A percentile compares a stretch with the other conserved stretches of the same genome.
These are phyloP conservation scores for Erebia epiphron DNA, from an alignment of 2,888 invertebrate genomes.

Conservation along the genomic window DNA sequence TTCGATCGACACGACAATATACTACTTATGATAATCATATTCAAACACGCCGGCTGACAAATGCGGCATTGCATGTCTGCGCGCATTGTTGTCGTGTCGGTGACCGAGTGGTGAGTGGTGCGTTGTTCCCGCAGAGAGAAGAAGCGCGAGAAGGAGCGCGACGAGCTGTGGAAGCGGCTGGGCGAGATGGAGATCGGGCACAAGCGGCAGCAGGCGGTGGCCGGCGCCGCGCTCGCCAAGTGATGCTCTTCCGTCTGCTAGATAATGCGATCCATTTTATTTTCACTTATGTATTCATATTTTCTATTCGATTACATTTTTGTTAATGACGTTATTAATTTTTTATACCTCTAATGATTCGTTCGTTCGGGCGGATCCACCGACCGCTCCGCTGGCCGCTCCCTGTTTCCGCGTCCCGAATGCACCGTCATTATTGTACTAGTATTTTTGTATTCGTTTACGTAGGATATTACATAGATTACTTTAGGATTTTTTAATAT, in stretches of 20 bases:
- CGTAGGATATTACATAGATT: constrained; percentile 70
- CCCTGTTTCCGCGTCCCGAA: constrained; percentile 45
- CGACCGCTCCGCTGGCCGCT: constrained; percentile 37
- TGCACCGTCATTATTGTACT: constrained; percentile 66
- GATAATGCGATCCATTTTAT: constrained; percentile 73
- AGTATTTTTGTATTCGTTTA: constrained; percentile 70
- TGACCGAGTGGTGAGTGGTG: constrained; percentile 14
- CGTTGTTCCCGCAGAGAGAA: constrained; percentile 86
- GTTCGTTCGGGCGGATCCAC: constrained; percentile 55
- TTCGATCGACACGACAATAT: no score
- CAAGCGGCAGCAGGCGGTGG: constrained; percentile 71
- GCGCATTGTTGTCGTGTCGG: no score
- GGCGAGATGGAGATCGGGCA: constrained; percentile 93
- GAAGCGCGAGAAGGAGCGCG: constrained; percentile 98
- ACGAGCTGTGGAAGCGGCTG: constrained; percentile 97
- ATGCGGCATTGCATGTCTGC: not conserved
- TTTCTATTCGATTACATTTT: constrained; percentile 81
- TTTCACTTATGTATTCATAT: constrained; percentile 77
- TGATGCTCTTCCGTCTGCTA: constrained; percentile 79
- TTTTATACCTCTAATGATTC: constrained; percentile 67
- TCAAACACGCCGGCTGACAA: not conserved
- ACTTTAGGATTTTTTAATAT: constrained; percentile 78
- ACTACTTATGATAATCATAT: no score
- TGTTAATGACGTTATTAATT: constrained; percentile 79
- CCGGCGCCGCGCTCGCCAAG: constrained; percentile 65